Evolutionary conservation across 2,113 vertebrate genomes (phyloP).

Genomic region (Sphyrna mokarran): DNA sequence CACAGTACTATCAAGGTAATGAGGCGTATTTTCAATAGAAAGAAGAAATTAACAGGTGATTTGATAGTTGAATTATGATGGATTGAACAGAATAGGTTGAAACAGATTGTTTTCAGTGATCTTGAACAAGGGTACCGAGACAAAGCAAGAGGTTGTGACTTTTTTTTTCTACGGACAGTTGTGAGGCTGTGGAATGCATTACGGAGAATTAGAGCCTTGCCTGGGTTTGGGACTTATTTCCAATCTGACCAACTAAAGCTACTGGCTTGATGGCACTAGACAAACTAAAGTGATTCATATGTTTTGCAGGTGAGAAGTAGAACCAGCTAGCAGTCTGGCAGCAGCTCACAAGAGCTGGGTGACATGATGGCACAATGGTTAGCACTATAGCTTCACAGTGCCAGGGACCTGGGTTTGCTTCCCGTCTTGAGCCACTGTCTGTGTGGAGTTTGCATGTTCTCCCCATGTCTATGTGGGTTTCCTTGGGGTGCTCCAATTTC

Average conservation of each 20-base stretch:
- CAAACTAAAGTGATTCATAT: neutral
- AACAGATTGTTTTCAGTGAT: neutral
- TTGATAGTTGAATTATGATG: neutral
- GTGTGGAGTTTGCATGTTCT: no score
- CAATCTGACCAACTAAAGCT: neutral
- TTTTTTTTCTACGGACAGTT: neutral
- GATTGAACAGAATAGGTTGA: neutral
- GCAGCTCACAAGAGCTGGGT: neutral
- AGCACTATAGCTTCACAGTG: no score
- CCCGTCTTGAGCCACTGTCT: no score
- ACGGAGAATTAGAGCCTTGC: neutral
- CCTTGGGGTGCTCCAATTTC: no score
- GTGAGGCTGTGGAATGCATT: neutral
- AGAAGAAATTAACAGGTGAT: neutral
- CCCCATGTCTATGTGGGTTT: no score
- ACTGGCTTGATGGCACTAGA: neutral
- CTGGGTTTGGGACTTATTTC: neutral
- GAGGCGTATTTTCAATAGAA: neutral
- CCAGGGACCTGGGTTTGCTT: no score
- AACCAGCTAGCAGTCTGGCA: neutral
- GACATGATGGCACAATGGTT: no score
- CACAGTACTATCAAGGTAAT: neutral
- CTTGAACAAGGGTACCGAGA: neutral
- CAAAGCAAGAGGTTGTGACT: neutral
- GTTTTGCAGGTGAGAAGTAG: neutral